Base-by-base conservation (phyloP, 2,888 invertebrate genomes). In the Congeria kusceri region DNA sequence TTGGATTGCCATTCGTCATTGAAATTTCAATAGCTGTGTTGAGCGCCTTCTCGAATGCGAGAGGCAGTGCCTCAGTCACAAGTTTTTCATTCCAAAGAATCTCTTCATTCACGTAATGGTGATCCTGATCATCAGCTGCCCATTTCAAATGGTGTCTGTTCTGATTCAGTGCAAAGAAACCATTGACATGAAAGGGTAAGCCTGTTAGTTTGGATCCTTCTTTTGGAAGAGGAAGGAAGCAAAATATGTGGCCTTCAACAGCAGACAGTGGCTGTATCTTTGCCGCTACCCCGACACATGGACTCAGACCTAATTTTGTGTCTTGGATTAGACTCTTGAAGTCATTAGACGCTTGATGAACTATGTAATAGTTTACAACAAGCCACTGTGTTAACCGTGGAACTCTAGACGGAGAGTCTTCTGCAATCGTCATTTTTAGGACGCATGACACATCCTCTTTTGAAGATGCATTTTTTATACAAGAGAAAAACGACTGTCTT, bases 101-200 rank as follows among this genome's bases (percentile, higher is more conserved):
- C 66, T 87, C 89, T 77, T 91, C 92, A 46, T 77, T 79, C 2
- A 83, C 75, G 28, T 66, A 25, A n/a, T 71, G 69, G 11, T 53
- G 27, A 27, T 67, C 32, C 61, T 87, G 82, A 44, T 87, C 87
- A 0, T 86, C 83, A 28, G 90, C 85, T 29, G 90, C 89, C 91
- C 91, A 92, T 80, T 91, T 92, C 4, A 92, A 70, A 71, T 91
- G 90, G 25, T 91, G 86, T 23, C 92, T 83, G 76, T 91, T 91
- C 62, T 90, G 90, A 58, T 87, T 90, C 11, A 92, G 71, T 5
- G 91, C 89, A 81, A 92, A 92, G 75, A 85, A 91, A 9, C 91
- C 92, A 77, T 92, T 92, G 18, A 92, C 87, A 77, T 92, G 92
- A 4, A 92, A 85, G 0, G 92, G 92, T 15, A 92, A 85, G 7